Percentiles rank a stretch among this genome's conserved stretches.
Evolutionary conservation across 2,888 invertebrate genomes (phyloP).

Genomic region (Plagiodera versicolora): DNA sequence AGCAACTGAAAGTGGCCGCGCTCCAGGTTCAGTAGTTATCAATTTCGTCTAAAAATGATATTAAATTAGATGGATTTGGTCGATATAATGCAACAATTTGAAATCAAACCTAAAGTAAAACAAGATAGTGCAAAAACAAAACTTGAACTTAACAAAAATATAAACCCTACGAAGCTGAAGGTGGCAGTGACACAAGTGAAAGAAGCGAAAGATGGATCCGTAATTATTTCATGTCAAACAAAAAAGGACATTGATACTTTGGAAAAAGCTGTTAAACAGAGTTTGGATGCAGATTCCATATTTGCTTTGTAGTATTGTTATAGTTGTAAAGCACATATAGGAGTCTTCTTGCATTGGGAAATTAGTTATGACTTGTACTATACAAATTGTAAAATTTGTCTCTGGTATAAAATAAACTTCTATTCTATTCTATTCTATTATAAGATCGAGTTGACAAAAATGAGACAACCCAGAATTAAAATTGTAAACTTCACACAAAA

Average conservation of each 20-base stretch:
- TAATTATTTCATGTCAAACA: slow-evolving; percentile 15
- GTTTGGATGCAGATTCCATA: slow-evolving; percentile 3
- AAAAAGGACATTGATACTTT: background rate
- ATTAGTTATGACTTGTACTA: too few relatives aligned
- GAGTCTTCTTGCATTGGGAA: too few relatives aligned
- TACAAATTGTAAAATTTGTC: too few relatives aligned
- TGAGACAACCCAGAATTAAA: too few relatives aligned
- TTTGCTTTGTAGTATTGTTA: too few relatives aligned
- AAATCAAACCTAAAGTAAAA: slow-evolving; percentile 5
- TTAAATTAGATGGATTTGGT: slow-evolving; percentile 16
- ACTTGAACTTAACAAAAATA: slow-evolving; percentile 14
- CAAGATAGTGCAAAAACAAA: slow-evolving; percentile 14
- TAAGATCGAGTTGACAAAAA: slow-evolving; percentile 7
- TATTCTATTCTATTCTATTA: too few relatives aligned
- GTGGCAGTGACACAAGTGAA: slow-evolving; percentile 6
- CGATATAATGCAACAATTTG: slow-evolving; percentile 17
- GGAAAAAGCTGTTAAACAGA: slow-evolving; percentile 12
- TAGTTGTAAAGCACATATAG: too few relatives aligned
- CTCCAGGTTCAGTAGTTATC: slow-evolving; percentile 18
- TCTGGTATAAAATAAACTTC: too few relatives aligned
- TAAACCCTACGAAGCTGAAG: slow-evolving; percentile 15
- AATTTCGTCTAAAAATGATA: slow-evolving; percentile 17
- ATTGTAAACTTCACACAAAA: background rate
- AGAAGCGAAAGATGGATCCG: slow-evolving; percentile 2
- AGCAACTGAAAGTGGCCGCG: slow-evolving; percentile 16